Conservation (phyloP, 2,797 vertebrate species). For the Pseudotriccus pelzelni region DNA sequence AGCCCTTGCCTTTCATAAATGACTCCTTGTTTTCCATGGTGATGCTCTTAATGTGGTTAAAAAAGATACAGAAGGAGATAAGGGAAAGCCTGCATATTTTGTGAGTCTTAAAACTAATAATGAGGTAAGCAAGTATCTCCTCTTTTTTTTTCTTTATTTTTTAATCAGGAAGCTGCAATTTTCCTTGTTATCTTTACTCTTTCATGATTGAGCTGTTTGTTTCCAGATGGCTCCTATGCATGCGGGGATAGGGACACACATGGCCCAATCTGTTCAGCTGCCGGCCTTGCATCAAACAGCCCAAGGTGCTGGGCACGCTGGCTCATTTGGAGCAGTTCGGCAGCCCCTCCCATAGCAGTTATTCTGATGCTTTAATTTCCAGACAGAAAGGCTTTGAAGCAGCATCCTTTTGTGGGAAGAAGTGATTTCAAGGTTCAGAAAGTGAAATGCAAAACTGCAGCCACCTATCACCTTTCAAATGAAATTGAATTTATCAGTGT, state of each 20-base stretch:
- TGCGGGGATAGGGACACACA: not conserved
- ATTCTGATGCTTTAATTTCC: not conserved
- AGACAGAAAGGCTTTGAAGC: not conserved
- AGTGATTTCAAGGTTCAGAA: constrained; percentile 12
- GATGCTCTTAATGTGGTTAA: not conserved
- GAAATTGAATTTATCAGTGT: not conserved
- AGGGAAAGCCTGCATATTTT: not conserved
- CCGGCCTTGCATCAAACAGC: constrained; percentile 2
- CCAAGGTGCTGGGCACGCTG: not conserved
- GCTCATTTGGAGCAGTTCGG: not conserved
- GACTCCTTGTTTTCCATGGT: not conserved
- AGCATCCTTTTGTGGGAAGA: not conserved
- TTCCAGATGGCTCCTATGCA: constrained; percentile 43
- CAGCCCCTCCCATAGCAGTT: not conserved
- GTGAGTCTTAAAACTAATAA: not conserved
- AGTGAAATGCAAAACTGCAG: not conserved
- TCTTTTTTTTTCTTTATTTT: not conserved
- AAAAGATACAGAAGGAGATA: not conserved
- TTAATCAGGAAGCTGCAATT: not conserved
- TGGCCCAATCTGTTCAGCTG: constrained; percentile 37
- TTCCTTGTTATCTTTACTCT: constrained; percentile 1
- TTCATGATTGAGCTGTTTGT: constrained; percentile 58
- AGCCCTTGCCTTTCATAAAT: not conserved
- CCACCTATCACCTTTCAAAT: not conserved
- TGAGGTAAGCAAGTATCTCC: not conserved